phyloP scores from a whole-genome alignment of 2,113 vertebrate species.

The Ammodytes dubius region DNA sequence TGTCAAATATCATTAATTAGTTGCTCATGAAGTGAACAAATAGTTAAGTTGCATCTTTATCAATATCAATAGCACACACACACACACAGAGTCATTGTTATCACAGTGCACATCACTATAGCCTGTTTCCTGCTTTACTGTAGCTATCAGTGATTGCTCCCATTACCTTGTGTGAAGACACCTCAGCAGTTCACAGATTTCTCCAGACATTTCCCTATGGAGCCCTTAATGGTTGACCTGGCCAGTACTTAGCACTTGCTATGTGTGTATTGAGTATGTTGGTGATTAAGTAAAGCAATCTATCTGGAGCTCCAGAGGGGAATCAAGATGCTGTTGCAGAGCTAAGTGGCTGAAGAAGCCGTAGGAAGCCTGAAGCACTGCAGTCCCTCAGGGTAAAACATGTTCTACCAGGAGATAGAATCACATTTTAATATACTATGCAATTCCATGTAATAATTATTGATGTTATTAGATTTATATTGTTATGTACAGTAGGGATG shows the following conservation, averaged over 20 bases:
- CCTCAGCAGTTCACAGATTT: conserved; percentile 36
- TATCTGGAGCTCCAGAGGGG: conserved; percentile 53
- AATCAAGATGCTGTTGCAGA: conserved; percentile 60
- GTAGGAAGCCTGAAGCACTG: conserved; percentile 1
- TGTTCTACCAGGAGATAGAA: conserved; percentile 3
- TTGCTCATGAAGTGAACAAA: neutral
- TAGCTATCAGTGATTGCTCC: conserved; percentile 16
- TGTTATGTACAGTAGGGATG: neutral
- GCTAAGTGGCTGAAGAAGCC: conserved; percentile 47
- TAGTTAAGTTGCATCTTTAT: neutral
- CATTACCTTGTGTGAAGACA: conserved; percentile 37
- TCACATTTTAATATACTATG: neutral
- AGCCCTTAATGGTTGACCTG: conserved; percentile 58
- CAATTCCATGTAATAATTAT: neutral
- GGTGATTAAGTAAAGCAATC: conserved; percentile 77
- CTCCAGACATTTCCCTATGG: conserved; percentile 51
- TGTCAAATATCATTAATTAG: neutral
- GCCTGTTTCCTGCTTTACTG: conserved; percentile 17
- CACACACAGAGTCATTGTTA: neutral
- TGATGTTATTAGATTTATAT: neutral
- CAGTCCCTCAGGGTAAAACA: conserved; percentile 20
- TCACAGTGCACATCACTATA: conserved; percentile 9
- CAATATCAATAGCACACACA: neutral
- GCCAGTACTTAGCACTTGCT: conserved; percentile 63
- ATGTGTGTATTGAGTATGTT: conserved; percentile 61